These are phyloP conservation scores for Zeugodacus cucurbitae DNA, from an alignment of 1,140 invertebrate genomes.

Conservation along the genomic window DNA sequence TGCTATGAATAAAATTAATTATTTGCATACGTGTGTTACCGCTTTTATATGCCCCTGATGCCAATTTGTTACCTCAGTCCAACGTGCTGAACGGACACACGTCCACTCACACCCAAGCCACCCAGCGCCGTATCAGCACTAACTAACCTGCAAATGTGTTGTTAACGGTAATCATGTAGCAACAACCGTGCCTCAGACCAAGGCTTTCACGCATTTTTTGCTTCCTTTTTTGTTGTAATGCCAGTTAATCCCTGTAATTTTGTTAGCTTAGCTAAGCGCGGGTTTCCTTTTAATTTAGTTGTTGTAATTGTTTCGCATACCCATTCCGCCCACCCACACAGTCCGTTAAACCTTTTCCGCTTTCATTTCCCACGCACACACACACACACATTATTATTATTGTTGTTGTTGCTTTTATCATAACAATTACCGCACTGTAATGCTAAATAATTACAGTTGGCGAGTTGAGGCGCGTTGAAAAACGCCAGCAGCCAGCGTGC, in stretches of 20 bases:
- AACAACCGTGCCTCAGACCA: background rate
- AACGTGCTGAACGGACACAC: background rate
- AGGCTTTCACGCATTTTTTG: background rate
- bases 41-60: conserved; percentile 48
- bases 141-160: conserved; percentile 1
- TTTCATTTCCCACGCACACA: background rate
- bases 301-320: background rate
- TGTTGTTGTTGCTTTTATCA: background rate
- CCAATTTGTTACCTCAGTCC: conserved; percentile 61
- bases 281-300: conserved; percentile 13
- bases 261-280: conserved; percentile 14
- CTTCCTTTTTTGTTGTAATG: background rate
- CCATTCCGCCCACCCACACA: background rate
- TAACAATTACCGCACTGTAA: conserved; percentile 22
- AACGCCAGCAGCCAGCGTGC: background rate
- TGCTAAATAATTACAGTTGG: conserved; percentile 27
- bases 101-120: background rate
- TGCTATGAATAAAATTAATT: background rate
- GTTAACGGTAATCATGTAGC: background rate
- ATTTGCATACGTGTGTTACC: conserved; percentile 7
- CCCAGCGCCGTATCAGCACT: background rate
- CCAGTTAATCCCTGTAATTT: conserved; percentile 15
- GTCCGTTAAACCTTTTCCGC: conserved; percentile 22
- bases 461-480: background rate
- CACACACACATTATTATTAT: background rate